Evolutionary conservation across 2,113 vertebrate species (phyloP).

Genomic region (Numenius arquata): DNA sequence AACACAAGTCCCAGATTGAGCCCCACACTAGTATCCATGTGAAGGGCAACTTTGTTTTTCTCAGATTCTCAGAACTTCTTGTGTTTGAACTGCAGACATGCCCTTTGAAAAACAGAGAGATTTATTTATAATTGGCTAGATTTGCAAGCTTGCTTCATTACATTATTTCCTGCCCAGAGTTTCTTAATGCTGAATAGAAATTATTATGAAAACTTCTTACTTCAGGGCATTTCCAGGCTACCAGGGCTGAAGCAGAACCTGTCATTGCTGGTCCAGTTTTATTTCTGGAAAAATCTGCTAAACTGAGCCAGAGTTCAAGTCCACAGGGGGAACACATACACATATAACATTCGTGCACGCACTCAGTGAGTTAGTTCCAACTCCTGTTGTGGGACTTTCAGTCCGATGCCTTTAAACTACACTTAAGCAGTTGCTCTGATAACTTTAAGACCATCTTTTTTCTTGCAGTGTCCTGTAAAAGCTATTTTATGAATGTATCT

Average conservation of each 20-base stretch:
- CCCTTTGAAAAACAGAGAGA: slow-evolving; percentile 39
- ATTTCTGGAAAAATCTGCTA: slow-evolving; percentile 54
- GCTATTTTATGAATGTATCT: background rate
- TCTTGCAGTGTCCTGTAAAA: slow-evolving; percentile 22
- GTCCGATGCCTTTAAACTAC: slow-evolving; percentile 16
- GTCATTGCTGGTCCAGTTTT: slow-evolving; percentile 68
- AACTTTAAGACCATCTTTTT: background rate
- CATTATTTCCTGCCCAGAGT: slow-evolving; percentile 63
- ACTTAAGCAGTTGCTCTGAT: background rate
- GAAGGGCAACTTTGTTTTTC: slow-evolving; percentile 40
- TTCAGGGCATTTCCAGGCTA: slow-evolving; percentile 61
- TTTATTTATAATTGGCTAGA: slow-evolving; percentile 61
- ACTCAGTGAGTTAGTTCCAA: background rate
- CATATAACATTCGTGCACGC: background rate
- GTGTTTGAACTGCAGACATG: background rate
- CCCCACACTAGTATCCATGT: background rate
- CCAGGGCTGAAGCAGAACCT: slow-evolving; percentile 63
- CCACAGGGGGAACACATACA: slow-evolving; percentile 15
- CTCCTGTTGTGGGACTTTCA: background rate
- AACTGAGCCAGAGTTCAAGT: slow-evolving; percentile 41
- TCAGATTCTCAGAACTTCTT: background rate
- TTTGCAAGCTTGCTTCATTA: slow-evolving; percentile 64
- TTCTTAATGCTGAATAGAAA: slow-evolving; percentile 70
- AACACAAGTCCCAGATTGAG: background rate
- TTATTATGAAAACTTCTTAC: slow-evolving; percentile 70